Evolutionary conservation across 2,888 invertebrate genomes (phyloP).

Genomic region (Desoria tigrina): DNA sequence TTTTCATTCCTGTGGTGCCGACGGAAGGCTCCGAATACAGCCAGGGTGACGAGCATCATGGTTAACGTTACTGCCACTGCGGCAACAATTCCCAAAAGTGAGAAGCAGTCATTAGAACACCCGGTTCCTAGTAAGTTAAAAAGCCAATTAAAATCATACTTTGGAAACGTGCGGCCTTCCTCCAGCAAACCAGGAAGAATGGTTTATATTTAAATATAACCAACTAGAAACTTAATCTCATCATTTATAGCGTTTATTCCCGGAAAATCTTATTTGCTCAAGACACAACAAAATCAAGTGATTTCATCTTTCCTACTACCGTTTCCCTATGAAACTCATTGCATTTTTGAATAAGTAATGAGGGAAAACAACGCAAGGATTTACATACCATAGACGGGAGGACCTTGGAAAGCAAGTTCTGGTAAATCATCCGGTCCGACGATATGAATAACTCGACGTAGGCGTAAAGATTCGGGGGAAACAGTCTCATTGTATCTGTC

Average conservation of each 20-base stretch:
- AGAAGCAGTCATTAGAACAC: constrained; percentile 43
- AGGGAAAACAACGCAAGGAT: too few relatives aligned
- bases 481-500: constrained; percentile 30
- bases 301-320: too few relatives aligned
- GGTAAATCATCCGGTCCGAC: constrained; percentile 52
- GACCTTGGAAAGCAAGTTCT: constrained; percentile 35
- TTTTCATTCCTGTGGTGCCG: constrained; percentile 32
- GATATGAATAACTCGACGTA: constrained; percentile 48
- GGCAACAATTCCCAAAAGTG: constrained; percentile 36
- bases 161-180: neutral
- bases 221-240: too few relatives aligned
- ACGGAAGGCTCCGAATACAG: constrained; percentile 34
- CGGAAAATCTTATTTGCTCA: too few relatives aligned
- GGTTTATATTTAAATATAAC: too few relatives aligned
- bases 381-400: constrained; percentile 40
- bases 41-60: constrained; percentile 36
- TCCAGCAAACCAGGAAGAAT: neutral
- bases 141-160: constrained; percentile 13
- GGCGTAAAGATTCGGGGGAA: constrained; percentile 44
- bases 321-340: too few relatives aligned
- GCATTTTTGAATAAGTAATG: too few relatives aligned
- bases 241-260: too few relatives aligned
- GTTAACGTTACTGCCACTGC: constrained; percentile 32
- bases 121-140: constrained; percentile 28
- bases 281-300: too few relatives aligned